Base-by-base conservation (phyloP, 2,797 vertebrate species). In the Esox masquinongy region DNA sequence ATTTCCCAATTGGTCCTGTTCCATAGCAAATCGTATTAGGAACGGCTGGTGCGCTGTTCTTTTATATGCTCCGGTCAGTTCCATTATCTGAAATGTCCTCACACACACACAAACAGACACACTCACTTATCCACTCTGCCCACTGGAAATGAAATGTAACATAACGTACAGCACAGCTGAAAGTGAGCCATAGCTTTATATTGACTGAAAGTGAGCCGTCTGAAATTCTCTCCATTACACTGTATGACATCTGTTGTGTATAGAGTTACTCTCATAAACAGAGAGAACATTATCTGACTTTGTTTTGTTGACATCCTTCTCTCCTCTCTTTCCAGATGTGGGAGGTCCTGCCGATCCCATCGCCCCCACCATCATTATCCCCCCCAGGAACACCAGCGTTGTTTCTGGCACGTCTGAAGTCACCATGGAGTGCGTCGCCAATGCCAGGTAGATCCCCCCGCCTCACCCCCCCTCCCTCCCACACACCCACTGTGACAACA, bases 361-460 rank as follows among this genome's bases (percentile, higher is more conserved):
- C 0, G 97, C 97, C 0, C 97, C 98, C 22, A 96, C 95, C 79
- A 98, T 99, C 86, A 95, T 99, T 78, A 92, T 99, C 80, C 94
- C 98, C 0, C 98, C 98, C 64, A 94, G 92, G 90, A 99, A 99
- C 92, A 98, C 97, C 31, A 99, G 98, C 0, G 95, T 99, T 73
- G 94, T 97, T 77, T 92, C 94, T 0, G 98, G 98, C 2, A 97
- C 96, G 56, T 97, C 96, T 0, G 97, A 98, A 86, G 96, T 97
- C 84, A 97, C 95, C 14, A 92, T 99, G 95, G 97, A 99, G 89
- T 99, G 98, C 0, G 96, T 99, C 74, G 98, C 97, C 88, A 99
- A 99, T 0, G 97, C 98, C 88, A 97, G 98, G 98, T 93, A 68
- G 91, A 91, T 82, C 0, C 12, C 16, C 68, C 7, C 19, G 12